These are phyloP conservation scores for Nasonia giraulti DNA, from an alignment of 1,140 invertebrate species.

Conservation along the genomic window DNA sequence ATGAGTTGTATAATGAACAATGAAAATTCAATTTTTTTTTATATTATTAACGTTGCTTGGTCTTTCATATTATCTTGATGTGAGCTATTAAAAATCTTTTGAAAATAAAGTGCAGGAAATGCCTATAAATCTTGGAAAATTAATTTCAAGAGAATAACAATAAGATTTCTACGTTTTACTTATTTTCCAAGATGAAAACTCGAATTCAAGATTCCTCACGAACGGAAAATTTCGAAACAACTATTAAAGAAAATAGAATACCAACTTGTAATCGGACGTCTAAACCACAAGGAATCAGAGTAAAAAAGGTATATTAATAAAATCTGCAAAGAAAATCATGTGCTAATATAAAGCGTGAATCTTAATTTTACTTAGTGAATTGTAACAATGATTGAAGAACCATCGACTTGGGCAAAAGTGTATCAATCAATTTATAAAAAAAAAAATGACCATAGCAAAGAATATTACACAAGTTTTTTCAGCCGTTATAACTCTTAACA, in stretches of 20 bases:
- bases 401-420: slow-evolving; percentile 45
- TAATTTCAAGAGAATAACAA: slow-evolving; percentile 44
- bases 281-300: slow-evolving; percentile 37
- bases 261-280: background rate
- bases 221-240: too few relatives aligned
- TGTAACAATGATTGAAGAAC: slow-evolving; percentile 39
- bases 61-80: slow-evolving; percentile 50
- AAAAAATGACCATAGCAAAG: slow-evolving; percentile 24
- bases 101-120: slow-evolving; percentile 29
- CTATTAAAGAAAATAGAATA: background rate
- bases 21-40: slow-evolving; percentile 44
- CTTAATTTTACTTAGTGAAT: slow-evolving; percentile 45
- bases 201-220: background rate
- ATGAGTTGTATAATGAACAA: slow-evolving; percentile 48
- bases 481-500: slow-evolving; percentile 2
- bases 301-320: slow-evolving; percentile 31
- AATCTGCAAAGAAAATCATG: background rate
- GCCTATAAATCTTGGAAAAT: slow-evolving; percentile 42
- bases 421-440: slow-evolving; percentile 29
- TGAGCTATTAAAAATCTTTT: slow-evolving; percentile 42
- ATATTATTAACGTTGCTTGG: slow-evolving; percentile 44
- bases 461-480: slow-evolving; percentile 17
- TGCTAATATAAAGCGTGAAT: slow-evolving; percentile 31
- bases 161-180: slow-evolving; percentile 40
- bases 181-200: background rate